These are phyloP conservation scores for Heliconius hortense DNA, from an alignment of 2,888 invertebrate species.

Conservation along the genomic window DNA sequence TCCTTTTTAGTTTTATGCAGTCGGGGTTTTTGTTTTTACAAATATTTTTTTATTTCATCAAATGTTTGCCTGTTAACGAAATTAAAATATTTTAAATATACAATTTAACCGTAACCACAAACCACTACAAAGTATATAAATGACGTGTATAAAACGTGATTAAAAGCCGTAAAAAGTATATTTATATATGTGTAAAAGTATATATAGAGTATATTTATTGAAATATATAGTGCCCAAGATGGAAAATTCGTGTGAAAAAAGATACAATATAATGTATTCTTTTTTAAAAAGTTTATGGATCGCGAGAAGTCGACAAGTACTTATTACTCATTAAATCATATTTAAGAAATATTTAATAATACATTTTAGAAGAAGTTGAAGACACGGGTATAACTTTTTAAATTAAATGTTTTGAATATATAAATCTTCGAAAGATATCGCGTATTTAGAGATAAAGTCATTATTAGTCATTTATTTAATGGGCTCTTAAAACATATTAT, in stretches of 20 bases:
- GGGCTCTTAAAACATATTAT: no score
- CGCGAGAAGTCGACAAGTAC: not conserved
- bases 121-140: constrained; percentile 5
- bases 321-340: not conserved
- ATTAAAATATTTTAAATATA: not conserved
- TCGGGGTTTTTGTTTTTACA: no score
- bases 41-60: no score
- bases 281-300: not conserved
- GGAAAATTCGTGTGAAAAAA: no score
- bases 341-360: constrained; percentile 2
- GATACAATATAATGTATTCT: no score
- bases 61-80: not conserved
- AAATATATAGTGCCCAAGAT: no score
- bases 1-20: no score
- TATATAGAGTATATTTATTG: no score
- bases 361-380: not conserved
- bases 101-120: not conserved
- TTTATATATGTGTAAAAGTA: no score
- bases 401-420: not conserved
- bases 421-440: no score
- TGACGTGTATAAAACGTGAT: not conserved
- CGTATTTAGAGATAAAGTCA: no score
- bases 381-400: not conserved
- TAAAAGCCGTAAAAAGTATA: not conserved
- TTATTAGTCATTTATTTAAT: no score